Conservation (phyloP, 2,797 vertebrate genomes). For the Taenioides sp. region DNA sequence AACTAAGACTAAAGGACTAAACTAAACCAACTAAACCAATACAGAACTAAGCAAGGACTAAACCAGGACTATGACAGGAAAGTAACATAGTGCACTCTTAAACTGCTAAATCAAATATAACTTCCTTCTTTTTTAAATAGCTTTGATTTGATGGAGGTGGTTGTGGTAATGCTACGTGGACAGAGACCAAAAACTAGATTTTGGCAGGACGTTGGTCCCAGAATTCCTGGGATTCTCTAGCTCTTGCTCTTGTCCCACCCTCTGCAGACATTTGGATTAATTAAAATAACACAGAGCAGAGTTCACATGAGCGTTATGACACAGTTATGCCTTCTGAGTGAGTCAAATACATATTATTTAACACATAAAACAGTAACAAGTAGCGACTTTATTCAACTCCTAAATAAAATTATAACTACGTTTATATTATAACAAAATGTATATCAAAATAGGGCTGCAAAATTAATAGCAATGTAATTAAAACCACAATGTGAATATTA, state of each 20-base stretch:
- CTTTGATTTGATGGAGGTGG: background rate
- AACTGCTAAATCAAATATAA: too few relatives aligned
- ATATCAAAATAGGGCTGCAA: too few relatives aligned
- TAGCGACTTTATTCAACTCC: too few relatives aligned
- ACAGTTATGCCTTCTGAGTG: slow-evolving; percentile 14
- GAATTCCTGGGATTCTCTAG: slow-evolving; percentile 67
- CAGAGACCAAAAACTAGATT: background rate
- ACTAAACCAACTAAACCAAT: too few relatives aligned
- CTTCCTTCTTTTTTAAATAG: background rate
- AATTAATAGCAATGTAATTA: too few relatives aligned
- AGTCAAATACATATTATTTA: background rate
- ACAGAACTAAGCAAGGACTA: too few relatives aligned
- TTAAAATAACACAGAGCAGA: slow-evolving; percentile 58
- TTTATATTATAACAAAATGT: background rate
- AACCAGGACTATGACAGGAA: too few relatives aligned
- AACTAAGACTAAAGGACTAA: too few relatives aligned
- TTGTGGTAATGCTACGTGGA: background rate
- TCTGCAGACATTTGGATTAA: slow-evolving; percentile 58
- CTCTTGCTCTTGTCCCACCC: slow-evolving; percentile 24
- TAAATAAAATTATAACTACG: background rate
- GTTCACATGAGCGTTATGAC: slow-evolving; percentile 58
- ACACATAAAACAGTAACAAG: background rate
- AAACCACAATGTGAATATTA: too few relatives aligned
- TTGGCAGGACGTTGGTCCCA: slow-evolving; percentile 7
- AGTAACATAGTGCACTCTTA: too few relatives aligned